phyloP scores from a whole-genome alignment of 1,140 invertebrate genomes.

The Battus philenor region DNA sequence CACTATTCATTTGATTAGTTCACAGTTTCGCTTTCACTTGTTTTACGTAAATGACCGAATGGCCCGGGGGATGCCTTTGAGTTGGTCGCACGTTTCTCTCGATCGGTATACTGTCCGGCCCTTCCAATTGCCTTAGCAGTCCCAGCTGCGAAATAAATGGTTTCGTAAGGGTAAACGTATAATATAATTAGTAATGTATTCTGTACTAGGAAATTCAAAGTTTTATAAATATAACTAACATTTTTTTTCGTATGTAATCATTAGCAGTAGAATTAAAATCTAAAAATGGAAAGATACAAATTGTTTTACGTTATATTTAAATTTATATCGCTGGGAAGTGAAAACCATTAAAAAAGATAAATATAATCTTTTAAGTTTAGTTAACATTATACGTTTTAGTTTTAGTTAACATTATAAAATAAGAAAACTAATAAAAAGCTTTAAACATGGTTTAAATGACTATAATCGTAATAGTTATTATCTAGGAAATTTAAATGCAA shows the following conservation, averaged over 20 bases:
- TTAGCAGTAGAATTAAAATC: too few relatives aligned
- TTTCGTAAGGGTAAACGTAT: slow-evolving; percentile 1
- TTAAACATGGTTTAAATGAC: too few relatives aligned
- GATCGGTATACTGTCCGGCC: slow-evolving; percentile 46
- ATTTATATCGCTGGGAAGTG: too few relatives aligned
- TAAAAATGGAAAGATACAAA: not conserved
- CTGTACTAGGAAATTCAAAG: too few relatives aligned
- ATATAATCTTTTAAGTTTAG: not conserved
- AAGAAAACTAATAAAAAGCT: too few relatives aligned
- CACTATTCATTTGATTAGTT: slow-evolving; percentile 18
- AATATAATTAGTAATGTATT: too few relatives aligned
- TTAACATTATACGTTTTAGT: not conserved
- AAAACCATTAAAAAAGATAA: not conserved
- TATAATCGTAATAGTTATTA: not conserved
- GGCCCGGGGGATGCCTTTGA: slow-evolving; percentile 61
- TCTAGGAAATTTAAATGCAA: not conserved
- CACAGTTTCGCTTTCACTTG: slow-evolving; percentile 62
- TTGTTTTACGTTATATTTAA: too few relatives aligned
- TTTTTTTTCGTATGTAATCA: too few relatives aligned
- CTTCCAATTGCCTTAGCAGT: slow-evolving; percentile 56
- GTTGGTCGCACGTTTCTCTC: slow-evolving; percentile 64
- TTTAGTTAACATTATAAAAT: too few relatives aligned
- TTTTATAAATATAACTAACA: too few relatives aligned
- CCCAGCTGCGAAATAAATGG: slow-evolving; percentile 45
- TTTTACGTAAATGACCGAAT: slow-evolving; percentile 65